Evolutionary conservation across 2,797 vertebrate genomes (phyloP), one percentile per base, ranked within the genome.

Genomic region (Labroides dimidiatus): DNA sequence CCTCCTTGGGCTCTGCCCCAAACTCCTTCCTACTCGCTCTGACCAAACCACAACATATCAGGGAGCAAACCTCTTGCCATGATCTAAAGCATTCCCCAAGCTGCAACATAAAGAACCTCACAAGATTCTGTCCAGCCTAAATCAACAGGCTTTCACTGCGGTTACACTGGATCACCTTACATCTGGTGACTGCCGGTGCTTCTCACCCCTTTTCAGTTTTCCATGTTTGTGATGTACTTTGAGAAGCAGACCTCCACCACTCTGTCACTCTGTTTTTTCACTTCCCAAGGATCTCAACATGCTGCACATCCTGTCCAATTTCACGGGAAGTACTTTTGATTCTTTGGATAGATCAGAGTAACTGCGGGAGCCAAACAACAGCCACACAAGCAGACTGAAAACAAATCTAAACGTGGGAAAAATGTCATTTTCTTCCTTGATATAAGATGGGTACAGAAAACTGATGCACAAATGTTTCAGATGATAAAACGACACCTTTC

Each of bases 1-100:
- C 81, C 75, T 86, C 76, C 77, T 78, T 61, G 66, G 68, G 63
- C 50, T 64, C 37, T n/a, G 48, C 71, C 75, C 76, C 73, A 53
- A 73, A 75, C 59, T 84, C 66, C 62, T 69, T 78, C 73, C 77
- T 53, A 49, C 73, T 83, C 75, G 72, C 82, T 69, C 77, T 54
- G 67, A 82, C 85, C 69, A 85, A 82, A 91, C 91, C 89, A 87
- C 90, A 90, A 89, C 85, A 81, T 81, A 89, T 91, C 81, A 83
- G 78, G 66, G 75, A 64, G 68, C 72, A 88, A 92, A 89, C 84
- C 86, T 68, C 86, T 91, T 82, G 84, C 86, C 50, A 55, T 76
- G 88, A 92, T 89, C 86, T 77, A 78, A 92, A 57, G 81, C 87
- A 85, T 89, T 92, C 87, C 89, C 86, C 47, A 13, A 57, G 75